phyloP scores from a whole-genome alignment of 2,113 vertebrate species.

The Aleadryas rufinucha region DNA sequence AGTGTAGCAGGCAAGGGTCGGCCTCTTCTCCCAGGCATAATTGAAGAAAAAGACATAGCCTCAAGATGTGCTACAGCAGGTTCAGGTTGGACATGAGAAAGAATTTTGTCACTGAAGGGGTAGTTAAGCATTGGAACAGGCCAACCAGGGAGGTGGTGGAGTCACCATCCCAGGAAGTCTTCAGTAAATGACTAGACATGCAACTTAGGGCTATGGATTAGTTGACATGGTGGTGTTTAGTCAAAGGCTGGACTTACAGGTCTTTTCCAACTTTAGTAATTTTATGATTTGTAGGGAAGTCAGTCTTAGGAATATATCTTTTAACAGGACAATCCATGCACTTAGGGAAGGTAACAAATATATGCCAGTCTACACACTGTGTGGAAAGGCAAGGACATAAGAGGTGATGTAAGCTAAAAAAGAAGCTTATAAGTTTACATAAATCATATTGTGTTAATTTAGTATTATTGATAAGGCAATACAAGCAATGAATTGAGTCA shows the following conservation, averaged over 20 bases:
- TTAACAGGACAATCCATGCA: neutral
- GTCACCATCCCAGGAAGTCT: neutral
- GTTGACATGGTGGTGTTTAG: neutral
- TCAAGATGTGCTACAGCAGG: neutral
- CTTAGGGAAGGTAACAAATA: neutral
- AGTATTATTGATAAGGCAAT: neutral
- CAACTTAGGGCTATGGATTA: neutral
- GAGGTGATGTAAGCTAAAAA: neutral
- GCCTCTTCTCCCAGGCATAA: neutral
- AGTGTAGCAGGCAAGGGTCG: accelerated
- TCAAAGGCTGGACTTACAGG: neutral
- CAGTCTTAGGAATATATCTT: neutral
- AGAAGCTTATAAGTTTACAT: neutral
- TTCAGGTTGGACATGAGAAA: neutral
- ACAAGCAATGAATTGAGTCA: neutral
- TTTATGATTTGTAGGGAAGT: neutral
- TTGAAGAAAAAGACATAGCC: neutral
- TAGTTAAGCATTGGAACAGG: neutral
- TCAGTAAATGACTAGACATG: accelerated
- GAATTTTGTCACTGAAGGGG: neutral
- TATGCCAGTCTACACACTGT: neutral
- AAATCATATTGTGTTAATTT: neutral
- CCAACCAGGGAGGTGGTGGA: neutral
- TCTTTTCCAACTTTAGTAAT: neutral
- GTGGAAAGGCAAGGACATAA: neutral